Evolutionary conservation across 2,888 invertebrate genomes (phyloP).

Genomic region (Heliconius sara): DNA sequence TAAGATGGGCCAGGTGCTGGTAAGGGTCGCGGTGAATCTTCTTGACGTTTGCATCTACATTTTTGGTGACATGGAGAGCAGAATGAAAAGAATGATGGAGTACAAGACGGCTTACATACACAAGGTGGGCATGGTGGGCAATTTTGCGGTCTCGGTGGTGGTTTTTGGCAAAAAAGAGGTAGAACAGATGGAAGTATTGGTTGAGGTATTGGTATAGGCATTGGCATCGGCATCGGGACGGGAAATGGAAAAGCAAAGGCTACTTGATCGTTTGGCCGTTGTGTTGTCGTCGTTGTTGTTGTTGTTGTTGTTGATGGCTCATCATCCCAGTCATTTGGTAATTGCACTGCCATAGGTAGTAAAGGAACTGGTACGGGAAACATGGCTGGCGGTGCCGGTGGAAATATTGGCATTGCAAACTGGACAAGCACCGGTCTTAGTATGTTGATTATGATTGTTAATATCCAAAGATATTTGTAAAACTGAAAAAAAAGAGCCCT

Average conservation of each 20-base stretch:
- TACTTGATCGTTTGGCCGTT: conserved; percentile 35
- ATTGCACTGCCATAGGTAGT: conserved; percentile 27
- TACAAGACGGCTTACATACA: conserved; percentile 65
- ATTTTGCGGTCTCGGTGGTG: conserved; percentile 48
- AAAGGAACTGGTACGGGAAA: conserved; percentile 42
- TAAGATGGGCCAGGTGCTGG: conserved; percentile 30
- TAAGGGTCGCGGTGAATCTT: conserved; percentile 38
- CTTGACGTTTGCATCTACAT: conserved; percentile 53
- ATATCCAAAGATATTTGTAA: conserved; percentile 48
- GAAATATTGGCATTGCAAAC: conserved; percentile 43
- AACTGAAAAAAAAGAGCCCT: conserved; percentile 43
- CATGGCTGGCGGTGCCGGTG: conserved; percentile 42
- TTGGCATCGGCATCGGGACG: conserved; percentile 25
- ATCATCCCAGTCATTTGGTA: conserved; percentile 4
- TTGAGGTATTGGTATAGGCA: conserved; percentile 13
- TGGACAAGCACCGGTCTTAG: conserved; percentile 40
- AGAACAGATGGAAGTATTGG: conserved; percentile 44
- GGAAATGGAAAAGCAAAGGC: conserved; percentile 51
- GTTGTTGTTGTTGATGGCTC: conserved; percentile 18
- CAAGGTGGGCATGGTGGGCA: conserved; percentile 75
- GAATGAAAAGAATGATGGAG: conserved; percentile 72
- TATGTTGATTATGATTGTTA: conserved; percentile 42
- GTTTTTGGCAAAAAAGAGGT: conserved; percentile 47
- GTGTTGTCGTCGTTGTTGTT: conserved; percentile 44
- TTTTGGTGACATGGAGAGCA: conserved; percentile 71